Evolutionary conservation across 2,113 vertebrate species (phyloP).

Genomic region (Desmodus rotundus): DNA sequence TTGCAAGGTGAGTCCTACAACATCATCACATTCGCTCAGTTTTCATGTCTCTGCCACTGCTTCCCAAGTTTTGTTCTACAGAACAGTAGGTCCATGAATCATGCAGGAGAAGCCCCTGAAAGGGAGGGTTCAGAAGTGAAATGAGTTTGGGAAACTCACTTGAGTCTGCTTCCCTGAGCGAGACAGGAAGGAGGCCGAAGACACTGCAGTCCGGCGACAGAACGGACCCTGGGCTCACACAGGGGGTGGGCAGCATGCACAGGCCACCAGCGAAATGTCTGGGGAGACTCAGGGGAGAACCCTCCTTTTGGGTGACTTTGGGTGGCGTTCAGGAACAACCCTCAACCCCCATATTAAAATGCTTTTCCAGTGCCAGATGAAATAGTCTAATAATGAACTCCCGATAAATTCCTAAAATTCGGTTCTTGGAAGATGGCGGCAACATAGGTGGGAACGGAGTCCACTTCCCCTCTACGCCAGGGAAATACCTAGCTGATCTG

Average conservation of each 20-base stretch:
- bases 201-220: accelerated
- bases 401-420: not conserved
- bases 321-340: not conserved
- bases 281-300: not conserved
- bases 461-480: no score
- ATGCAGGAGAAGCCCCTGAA: not conserved
- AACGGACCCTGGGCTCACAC: not conserved
- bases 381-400: not conserved
- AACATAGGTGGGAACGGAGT: no score
- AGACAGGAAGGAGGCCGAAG: not conserved
- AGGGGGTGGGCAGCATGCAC: accelerated
- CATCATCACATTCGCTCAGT: not conserved
- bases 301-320: not conserved
- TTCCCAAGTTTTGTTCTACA: not conserved
- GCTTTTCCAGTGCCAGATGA: not conserved
- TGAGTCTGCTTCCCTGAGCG: not conserved
- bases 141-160: not conserved
- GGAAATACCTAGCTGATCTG: no score
- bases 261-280: no score
- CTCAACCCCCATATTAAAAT: not conserved
- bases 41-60: not conserved
- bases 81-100: not conserved
- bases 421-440: no score
- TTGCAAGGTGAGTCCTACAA: not conserved
- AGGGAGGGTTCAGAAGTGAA: not conserved